phyloP scores from a whole-genome alignment of 2,797 vertebrate species.

The Hydrolagus colliei region DNA sequence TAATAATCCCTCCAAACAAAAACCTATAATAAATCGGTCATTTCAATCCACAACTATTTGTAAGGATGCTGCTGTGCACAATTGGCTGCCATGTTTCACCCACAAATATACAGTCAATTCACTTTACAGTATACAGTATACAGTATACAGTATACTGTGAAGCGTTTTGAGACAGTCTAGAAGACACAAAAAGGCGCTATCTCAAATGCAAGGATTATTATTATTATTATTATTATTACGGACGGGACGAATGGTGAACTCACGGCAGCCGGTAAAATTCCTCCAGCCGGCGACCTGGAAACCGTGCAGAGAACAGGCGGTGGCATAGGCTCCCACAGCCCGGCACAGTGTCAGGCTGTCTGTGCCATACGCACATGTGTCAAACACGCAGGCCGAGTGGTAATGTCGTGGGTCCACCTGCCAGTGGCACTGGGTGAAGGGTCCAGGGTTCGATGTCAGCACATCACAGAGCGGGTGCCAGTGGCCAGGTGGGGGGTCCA shows the following conservation, averaged over 20 bases:
- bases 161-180: too few species aligned
- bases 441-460: conserved; percentile 49
- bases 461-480: conserved; percentile 46
- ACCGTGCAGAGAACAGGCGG: conserved; percentile 40
- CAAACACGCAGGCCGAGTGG: conserved; percentile 51
- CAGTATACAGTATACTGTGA: too few species aligned
- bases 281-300: conserved; percentile 47
- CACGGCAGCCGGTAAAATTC: conserved; percentile 37
- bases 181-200: too few species aligned
- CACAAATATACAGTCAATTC: too few species aligned
- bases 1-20: too few species aligned
- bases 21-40: too few species aligned
- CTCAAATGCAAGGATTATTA: too few species aligned
- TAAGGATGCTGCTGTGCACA: too few species aligned
- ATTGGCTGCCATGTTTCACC: too few species aligned
- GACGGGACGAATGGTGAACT: neutral
- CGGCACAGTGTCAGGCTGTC: conserved; percentile 51
- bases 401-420: conserved; percentile 46
- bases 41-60: too few species aligned
- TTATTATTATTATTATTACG: too few species aligned
- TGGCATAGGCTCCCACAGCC: conserved; percentile 49
- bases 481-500: neutral
- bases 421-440: conserved; percentile 51
- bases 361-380: conserved; percentile 52
- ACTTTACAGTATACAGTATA: too few species aligned